phyloP scores from a whole-genome alignment of 2,888 invertebrate genomes.

The Apamea anceps region DNA sequence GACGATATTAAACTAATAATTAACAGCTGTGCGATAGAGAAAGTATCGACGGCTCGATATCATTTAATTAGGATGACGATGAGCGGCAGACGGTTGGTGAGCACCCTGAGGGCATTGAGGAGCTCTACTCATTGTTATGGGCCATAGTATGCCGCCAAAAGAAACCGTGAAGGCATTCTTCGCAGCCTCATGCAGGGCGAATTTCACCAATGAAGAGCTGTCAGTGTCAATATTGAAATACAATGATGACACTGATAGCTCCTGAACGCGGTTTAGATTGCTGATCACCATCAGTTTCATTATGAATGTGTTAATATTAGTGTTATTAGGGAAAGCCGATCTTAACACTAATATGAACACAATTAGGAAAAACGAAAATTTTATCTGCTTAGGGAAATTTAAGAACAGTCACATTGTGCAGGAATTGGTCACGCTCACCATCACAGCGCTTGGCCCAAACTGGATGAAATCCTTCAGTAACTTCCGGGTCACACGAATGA shows the following conservation, averaged over 20 bases:
- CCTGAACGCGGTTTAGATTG: too few species aligned
- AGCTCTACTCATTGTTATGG: constrained; percentile 6
- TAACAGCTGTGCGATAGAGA: constrained; percentile 49
- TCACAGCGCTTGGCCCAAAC: not conserved
- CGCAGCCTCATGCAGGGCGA: not conserved
- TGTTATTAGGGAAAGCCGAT: not conserved
- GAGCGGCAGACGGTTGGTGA: not conserved
- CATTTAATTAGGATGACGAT: constrained; percentile 46
- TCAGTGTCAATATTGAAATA: not conserved
- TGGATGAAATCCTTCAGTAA: not conserved
- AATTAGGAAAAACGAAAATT: not conserved
- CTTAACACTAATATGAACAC: not conserved
- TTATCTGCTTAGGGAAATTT: not conserved
- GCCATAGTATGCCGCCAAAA: not conserved
- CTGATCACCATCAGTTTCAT: not conserved
- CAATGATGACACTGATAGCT: not conserved
- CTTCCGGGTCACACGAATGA: not conserved
- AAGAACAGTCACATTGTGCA: not conserved
- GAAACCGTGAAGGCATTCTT: not conserved
- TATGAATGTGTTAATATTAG: too few species aligned
- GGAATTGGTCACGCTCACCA: not conserved
- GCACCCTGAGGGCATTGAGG: constrained; percentile 18
- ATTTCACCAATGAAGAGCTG: not conserved
- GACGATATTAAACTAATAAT: constrained; percentile 51
- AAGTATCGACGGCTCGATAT: constrained; percentile 53